Conservation (phyloP, 2,113 vertebrate species). For the Pogona vitticeps region DNA sequence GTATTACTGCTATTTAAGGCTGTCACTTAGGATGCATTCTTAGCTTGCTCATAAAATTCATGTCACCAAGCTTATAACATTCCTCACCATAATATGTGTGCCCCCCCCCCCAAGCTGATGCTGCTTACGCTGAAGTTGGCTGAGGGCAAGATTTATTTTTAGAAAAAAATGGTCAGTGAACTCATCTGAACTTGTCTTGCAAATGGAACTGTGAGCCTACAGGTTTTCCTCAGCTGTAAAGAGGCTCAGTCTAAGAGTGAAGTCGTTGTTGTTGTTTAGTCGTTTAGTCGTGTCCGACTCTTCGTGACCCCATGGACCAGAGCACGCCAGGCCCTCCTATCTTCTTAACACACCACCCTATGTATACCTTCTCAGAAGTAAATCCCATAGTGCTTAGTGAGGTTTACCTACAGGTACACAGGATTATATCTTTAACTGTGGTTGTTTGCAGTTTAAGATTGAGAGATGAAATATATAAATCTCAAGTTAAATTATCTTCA, state of each 20-base stretch:
- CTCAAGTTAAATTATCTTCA: constrained; percentile 1
- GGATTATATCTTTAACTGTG: background rate
- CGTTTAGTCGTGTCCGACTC: no score
- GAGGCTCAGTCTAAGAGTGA: background rate
- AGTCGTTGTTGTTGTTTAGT: no score
- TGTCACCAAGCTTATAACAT: constrained; percentile 5
- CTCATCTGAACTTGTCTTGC: background rate
- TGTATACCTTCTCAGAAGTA: background rate
- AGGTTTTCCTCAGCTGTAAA: background rate
- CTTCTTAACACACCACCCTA: background rate
- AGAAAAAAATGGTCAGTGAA: constrained; percentile 3
- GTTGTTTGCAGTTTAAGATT: background rate
- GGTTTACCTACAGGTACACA: background rate
- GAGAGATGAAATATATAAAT: background rate
- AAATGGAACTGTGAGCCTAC: background rate
- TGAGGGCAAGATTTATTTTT: constrained; percentile 32
- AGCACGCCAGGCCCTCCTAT: no score
- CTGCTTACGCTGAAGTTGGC: constrained; percentile 27
- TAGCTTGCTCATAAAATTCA: background rate
- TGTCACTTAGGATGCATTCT: background rate
- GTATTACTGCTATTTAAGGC: constrained; percentile 42
- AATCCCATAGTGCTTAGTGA: background rate
- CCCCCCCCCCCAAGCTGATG: constrained; percentile 30
- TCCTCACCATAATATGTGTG: constrained; percentile 3
- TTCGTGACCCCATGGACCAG: no score